A percentile compares a stretch with the other conserved stretches of the same genome.
phyloP scores from a whole-genome alignment of 1,140 invertebrate species.

The Drosophila obscura region DNA sequence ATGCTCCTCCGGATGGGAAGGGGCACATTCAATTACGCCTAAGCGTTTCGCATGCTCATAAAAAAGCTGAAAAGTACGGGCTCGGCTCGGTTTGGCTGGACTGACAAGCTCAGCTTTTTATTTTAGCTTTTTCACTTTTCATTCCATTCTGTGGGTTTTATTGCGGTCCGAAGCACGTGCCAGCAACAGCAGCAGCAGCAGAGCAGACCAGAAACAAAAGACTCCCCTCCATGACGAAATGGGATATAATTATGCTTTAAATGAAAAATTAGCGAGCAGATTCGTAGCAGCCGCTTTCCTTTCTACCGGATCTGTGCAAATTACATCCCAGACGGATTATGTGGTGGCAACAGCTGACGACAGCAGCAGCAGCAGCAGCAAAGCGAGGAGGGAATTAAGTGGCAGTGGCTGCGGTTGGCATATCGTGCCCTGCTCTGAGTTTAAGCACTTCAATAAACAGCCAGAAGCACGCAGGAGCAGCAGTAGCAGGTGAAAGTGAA shows the following conservation, averaged over 20 bases:
- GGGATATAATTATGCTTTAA: slow-evolving; percentile 25
- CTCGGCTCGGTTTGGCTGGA: too few relatives aligned
- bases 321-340: slow-evolving; percentile 55
- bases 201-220: slow-evolving; percentile 3
- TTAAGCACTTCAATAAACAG: slow-evolving; percentile 26
- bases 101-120: not conserved
- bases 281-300: slow-evolving; percentile 7
- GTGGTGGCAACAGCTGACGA: slow-evolving; percentile 64
- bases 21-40: slow-evolving; percentile 7
- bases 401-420: slow-evolving; percentile 28
- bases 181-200: not conserved
- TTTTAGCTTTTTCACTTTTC: slow-evolving; percentile 11
- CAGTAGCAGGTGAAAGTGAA: not conserved
- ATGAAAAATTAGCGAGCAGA: slow-evolving; percentile 55
- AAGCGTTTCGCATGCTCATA: slow-evolving; percentile 5
- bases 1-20: not conserved
- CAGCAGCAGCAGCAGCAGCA: slow-evolving; percentile 18
- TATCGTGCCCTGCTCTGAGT: slow-evolving; percentile 14
- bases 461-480: not conserved
- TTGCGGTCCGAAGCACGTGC: slow-evolving; percentile 41
- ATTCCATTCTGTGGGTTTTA: slow-evolving; percentile 21
- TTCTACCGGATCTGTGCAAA: slow-evolving; percentile 13
- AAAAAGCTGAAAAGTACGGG: not conserved
- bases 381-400: slow-evolving; percentile 38
- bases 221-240: not conserved